These are phyloP conservation scores for Acromyrmex charruanus DNA, from an alignment of 1,140 invertebrate genomes.

Conservation along the genomic window DNA sequence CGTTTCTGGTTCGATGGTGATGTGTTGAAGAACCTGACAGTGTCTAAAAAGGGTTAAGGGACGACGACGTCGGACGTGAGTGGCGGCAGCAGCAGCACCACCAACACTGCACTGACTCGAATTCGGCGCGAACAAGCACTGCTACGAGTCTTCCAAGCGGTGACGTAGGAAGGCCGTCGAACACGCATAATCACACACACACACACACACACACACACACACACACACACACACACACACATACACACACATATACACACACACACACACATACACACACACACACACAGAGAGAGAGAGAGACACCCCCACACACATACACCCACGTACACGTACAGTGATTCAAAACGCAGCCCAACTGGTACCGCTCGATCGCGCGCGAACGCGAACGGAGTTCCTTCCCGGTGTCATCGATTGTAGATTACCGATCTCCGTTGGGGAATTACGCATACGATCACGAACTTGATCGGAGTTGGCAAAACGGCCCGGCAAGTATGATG, in stretches of 20 bases:
- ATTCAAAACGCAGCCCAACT: slow-evolving; percentile 10
- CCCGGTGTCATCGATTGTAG: slow-evolving; percentile 4
- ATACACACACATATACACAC: not conserved
- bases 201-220: not conserved
- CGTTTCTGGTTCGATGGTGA: not conserved
- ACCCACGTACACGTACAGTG: not conserved
- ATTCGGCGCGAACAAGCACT: slow-evolving; percentile 21
- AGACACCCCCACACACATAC: not conserved
- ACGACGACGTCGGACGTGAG: not conserved
- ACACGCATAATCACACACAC: not conserved
- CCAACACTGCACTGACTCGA: not conserved
- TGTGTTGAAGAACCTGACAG: slow-evolving; percentile 14
- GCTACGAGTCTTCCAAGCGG: slow-evolving; percentile 22
- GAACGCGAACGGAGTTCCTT: not conserved
- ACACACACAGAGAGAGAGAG: not conserved
- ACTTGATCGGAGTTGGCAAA: slow-evolving; percentile 61
- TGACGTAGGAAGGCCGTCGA: slow-evolving; percentile 60
- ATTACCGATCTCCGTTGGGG: slow-evolving; percentile 36
- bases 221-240: not conserved
- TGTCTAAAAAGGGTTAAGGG: not conserved
- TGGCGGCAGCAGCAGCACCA: not conserved
- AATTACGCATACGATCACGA: slow-evolving; percentile 62
- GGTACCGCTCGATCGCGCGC: not conserved
- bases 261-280: not conserved
- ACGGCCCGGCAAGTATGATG: slow-evolving; percentile 75